Evolutionary conservation across 2,797 vertebrate genomes (phyloP), one percentile per base, ranked within the genome.

Genomic region (Oreonectes daqikongensis): DNA sequence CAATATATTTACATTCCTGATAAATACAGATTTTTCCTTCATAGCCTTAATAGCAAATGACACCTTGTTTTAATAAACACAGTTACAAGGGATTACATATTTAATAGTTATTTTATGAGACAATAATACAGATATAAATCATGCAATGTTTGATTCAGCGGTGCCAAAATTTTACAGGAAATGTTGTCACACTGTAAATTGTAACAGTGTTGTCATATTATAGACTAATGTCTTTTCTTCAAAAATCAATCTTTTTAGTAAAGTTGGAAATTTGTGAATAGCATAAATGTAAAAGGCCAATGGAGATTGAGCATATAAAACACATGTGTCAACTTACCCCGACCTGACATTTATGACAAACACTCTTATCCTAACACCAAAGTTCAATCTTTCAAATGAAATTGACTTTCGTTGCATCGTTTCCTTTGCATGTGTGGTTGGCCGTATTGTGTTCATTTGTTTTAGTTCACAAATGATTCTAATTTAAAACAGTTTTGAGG

Each of bases 1-100:
- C 57, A 55, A 8, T 17, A 2, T 61, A 48, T 69, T 69, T 69
- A 48, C 52, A 53, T 55, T 63, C 24, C 69, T 44, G 26, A 26
- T 57, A 26, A 74, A 50, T 12, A 17, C 12, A n/a, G n/a, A 12
- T 18, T n/a, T 35, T 35, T 32, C 26, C 38, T 30, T 60, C 22
- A 42, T 5, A 14, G 20, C 40, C 38, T 9, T 55, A 52, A 71
- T 57, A 30, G 9, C 20, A 63, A 60, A 14, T 42, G 64, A 50
- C 24, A 30, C 26, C 20, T 3, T 40, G 26, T 14, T 48, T 69
- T 46, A 32, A 38, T 28, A 46, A 70, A 69, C 50, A 46, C 22
- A 17, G 28, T 15, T 12, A 38, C 32, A 44, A 4, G n/a, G 24
- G 22, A 32, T 52, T 1, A 52, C 30, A 44, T 14, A 64, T 46